phyloP scores from a whole-genome alignment of 2,888 invertebrate species.

The Eristalis intricaria region DNA sequence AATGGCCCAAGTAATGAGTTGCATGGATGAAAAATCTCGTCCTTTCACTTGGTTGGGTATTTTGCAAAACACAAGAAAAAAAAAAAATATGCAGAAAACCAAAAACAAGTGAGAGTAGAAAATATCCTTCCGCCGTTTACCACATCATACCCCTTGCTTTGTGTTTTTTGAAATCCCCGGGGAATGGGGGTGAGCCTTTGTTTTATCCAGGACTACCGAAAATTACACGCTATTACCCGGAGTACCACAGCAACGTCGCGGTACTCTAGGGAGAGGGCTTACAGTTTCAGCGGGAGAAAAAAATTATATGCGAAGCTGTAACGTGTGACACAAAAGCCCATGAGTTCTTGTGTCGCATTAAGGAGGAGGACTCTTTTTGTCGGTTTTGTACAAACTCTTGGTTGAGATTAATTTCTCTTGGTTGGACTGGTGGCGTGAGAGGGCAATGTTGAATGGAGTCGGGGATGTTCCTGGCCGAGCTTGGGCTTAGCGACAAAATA shows the following conservation, averaged over 20 bases:
- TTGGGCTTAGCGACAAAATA: too few species aligned
- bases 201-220: constrained; percentile 68
- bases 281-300: constrained; percentile 43
- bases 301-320: constrained; percentile 47
- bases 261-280: constrained; percentile 59
- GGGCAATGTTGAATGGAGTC: too few species aligned
- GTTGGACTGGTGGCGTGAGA: not conserved
- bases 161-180: constrained; percentile 12
- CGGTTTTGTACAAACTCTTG: not conserved
- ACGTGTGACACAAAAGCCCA: constrained; percentile 66
- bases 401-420: not conserved
- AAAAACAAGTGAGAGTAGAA: constrained; percentile 21
- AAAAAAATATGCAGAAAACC: not conserved
- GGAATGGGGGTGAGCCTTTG: constrained; percentile 49
- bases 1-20: constrained; percentile 66
- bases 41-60: constrained; percentile 67
- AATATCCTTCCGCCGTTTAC: constrained; percentile 68
- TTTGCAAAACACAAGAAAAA: constrained; percentile 16
- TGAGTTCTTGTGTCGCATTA: constrained; percentile 33
- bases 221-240: constrained; percentile 61
- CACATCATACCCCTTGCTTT: constrained; percentile 41
- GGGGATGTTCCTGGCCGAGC: not conserved
- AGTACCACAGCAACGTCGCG: not conserved
- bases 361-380: constrained; percentile 4
- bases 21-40: constrained; percentile 69